Base-by-base conservation (phyloP, 92 coral and sea anemone species). In the Virgularia gustaviana region DNA sequence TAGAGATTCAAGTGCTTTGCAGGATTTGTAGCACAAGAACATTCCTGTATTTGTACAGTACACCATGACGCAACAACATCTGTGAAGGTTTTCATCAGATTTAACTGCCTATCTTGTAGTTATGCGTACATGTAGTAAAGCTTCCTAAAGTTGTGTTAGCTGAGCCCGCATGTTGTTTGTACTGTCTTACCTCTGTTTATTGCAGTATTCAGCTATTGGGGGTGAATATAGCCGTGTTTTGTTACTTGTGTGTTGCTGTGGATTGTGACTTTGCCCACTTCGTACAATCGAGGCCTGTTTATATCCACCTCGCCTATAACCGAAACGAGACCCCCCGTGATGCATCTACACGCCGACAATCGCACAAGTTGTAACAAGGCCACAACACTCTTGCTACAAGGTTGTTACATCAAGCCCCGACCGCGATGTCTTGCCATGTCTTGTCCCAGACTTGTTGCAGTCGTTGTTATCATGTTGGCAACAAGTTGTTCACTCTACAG, bases 11-110 rank as follows among this genome's bases (percentile, higher is more conserved):
- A 68, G 41, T 68, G 61, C 51, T 68, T 68, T 68, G 55, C 61
- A 68, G 75, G 60, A 35, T 68, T 44, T 47, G 29, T 68, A 68
- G 35, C 75, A 47, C 75, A 68, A 68, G 73, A 33, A 68, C 75
- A 49, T 47, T 68, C 75, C 53, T 34, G 75, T 68, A 25, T 32
- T 25, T 42, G 54, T 64, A 41, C 71, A 1, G 28, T 54, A n/a
- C 55, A 49, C 37, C 75, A 54, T 38, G 41, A 27, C 37, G 41
- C 34, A 54, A 38, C 37, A 44, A 9, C 53, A 42, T 24, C 32
- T 58, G 5, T 67, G 55, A 68, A 68, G 75, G 75, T 68, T 68
- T 68, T 68, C 42, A 51, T 68, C 60, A 49, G 59, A 53, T 68
- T 68, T 27, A 33, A 65, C 56, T 18, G n/a, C 34, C 31, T 60